Base-by-base conservation (phyloP, 2,888 invertebrate genomes). In the Bugula neritina region DNA sequence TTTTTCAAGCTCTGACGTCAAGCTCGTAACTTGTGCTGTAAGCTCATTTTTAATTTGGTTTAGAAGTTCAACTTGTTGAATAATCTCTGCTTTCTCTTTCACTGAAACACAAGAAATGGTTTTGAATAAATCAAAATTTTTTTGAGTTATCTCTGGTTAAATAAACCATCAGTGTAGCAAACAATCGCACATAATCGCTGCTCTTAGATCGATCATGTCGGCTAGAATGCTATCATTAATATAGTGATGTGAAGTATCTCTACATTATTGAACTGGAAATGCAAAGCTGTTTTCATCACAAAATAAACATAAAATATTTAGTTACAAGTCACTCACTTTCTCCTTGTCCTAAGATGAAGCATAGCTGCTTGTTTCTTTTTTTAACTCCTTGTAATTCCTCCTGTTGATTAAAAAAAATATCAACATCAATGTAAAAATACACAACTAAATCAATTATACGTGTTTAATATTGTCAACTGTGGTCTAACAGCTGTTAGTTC, bases 71-170 rank as follows among this genome's bases (percentile, higher is more conserved):
- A 91, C 88, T 82, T 91, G 91, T 69, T 90, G 85, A 74, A 92
- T 82, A 21, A 91, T 88, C 74, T 90, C 89, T 0, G 90, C 91
- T 83, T 91, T 91, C 79, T 91, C 91, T 83, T 90, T 90, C 90
- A 91, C 92, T 91, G 76, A 52, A 77, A 78, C 43, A 43, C 10
- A 43, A 43, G 17, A 10, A 17, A 43, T 43, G 17, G 5, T 43
- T 43, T 5, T 43, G 5, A 5, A 5, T 43, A 43, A 43, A 43
- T 43, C 17, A 43, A 43, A 5, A 43, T 43, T 17, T n/a, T n/a
- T n/a, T n/a, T 17, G 17, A 43, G 43, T 5, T 43, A 43, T 5
- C 17, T 5, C 43, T 10, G 5, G 17, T 43, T 43, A 10, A 5
- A 43, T 43, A 43, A 43, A 43, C 43, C 5, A 43, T 43, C 10